Percentiles rank a stretch among this genome's conserved stretches.
Conservation (phyloP, 2,797 vertebrate species). For the Hippoglossus hippoglossus region DNA sequence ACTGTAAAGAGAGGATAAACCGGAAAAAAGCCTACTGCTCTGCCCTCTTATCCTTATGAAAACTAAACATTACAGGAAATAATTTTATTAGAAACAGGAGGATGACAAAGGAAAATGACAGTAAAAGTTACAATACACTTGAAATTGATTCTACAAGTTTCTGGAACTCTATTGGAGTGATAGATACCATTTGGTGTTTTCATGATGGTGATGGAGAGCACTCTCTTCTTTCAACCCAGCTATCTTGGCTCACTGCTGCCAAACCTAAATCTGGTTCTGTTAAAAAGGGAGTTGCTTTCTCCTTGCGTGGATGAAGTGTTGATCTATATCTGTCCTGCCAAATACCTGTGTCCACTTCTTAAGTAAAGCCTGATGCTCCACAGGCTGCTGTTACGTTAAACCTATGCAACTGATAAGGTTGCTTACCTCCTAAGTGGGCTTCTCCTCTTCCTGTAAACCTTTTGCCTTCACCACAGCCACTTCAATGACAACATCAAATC, state of each 20-base stretch:
- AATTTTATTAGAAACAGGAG: neutral
- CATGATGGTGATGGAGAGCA: neutral
- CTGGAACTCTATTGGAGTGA: neutral
- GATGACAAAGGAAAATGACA: neutral
- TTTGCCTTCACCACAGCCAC: too few species aligned
- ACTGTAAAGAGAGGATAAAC: neutral
- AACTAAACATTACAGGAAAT: constrained; percentile 3
- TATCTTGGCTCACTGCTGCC: neutral
- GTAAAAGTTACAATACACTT: too few species aligned
- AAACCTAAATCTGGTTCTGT: neutral
- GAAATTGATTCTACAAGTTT: neutral
- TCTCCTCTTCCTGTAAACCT: too few species aligned
- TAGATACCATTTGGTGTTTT: neutral
- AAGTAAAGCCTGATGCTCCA: neutral
- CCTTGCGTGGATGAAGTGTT: neutral
- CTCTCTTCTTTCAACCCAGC: neutral
- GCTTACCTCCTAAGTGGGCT: too few species aligned
- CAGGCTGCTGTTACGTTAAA: too few species aligned
- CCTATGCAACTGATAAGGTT: too few species aligned
- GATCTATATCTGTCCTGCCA: neutral
- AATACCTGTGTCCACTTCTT: neutral
- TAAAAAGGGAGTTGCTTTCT: neutral
- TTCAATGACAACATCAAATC: too few species aligned
- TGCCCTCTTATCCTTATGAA: neutral
- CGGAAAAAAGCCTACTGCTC: neutral